phyloP scores from a whole-genome alignment of 2,888 invertebrate species.

The Polydrusus tereticollis region DNA sequence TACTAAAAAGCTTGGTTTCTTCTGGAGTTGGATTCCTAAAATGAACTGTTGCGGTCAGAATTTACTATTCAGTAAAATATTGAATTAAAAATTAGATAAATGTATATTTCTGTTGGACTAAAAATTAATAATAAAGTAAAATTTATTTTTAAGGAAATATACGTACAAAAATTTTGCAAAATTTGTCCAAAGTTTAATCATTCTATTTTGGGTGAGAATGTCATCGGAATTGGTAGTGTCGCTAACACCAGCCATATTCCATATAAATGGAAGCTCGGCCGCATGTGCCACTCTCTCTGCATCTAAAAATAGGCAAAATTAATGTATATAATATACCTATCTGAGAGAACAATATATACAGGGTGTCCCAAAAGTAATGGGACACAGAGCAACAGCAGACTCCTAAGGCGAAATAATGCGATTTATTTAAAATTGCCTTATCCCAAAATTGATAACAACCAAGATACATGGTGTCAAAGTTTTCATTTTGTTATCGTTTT shows the following conservation, averaged over 20 bases:
- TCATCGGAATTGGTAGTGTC: conserved; percentile 11
- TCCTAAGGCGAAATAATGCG: no score
- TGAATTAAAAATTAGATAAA: background rate
- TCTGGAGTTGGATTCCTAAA: conserved; percentile 22
- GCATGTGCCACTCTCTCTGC: conserved; percentile 9
- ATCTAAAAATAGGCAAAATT: conserved; percentile 2
- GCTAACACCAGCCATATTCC: background rate
- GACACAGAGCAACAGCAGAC: no score
- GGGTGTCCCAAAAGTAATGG: no score
- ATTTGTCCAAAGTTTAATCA: conserved; percentile 55
- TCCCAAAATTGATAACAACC: no score
- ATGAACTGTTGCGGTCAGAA: no score
- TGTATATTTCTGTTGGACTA: background rate
- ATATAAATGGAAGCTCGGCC: conserved; percentile 21
- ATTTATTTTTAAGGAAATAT: no score
- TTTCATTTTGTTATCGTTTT: no score
- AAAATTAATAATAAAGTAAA: background rate
- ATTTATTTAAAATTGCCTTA: no score
- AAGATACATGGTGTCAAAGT: no score
- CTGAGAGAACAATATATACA: no score
- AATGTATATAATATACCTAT: no score
- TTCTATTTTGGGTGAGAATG: conserved; percentile 42
- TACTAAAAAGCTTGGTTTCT: background rate
- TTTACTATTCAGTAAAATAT: no score
- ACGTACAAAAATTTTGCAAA: conserved; percentile 52